Evolutionary conservation across 2,113 vertebrate genomes (phyloP).

Genomic region (Reinhardtius hippoglossoides): DNA sequence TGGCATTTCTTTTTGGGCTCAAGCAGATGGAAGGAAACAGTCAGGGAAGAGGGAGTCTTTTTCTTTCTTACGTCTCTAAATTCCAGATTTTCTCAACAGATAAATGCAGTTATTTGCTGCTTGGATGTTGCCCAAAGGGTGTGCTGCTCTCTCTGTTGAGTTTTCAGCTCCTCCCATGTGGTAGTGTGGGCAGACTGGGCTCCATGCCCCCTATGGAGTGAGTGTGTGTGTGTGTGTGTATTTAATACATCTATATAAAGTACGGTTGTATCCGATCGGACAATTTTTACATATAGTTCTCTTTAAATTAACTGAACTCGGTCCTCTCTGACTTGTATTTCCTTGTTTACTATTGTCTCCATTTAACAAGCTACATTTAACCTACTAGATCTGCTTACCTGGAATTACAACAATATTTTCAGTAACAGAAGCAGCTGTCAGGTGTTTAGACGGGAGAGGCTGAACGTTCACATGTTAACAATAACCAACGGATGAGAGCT

Average conservation of each 20-base stretch:
- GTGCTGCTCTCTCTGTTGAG: constrained; percentile 18
- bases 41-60: constrained; percentile 9
- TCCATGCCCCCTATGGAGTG: constrained; percentile 41
- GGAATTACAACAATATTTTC: constrained; percentile 2
- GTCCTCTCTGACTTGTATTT: neutral
- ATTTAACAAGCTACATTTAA: constrained; percentile 4
- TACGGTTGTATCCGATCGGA: neutral
- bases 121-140: neutral
- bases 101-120: constrained; percentile 29
- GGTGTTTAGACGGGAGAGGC: constrained; percentile 21
- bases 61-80: constrained; percentile 28
- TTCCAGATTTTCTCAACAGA: constrained; percentile 38
- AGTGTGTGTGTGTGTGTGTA: neutral
- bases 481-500: neutral
- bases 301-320: no score
- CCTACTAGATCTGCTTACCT: constrained; percentile 10
- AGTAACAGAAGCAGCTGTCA: constrained; percentile 17
- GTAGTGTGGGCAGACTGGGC: constrained; percentile 63
- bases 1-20: constrained; percentile 43
- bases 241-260: neutral
- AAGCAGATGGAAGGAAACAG: constrained; percentile 29
- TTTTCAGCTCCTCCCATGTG: constrained; percentile 67
- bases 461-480: neutral
- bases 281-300: no score
- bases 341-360: neutral